Conservation (phyloP, 1,140 invertebrate species). For the Brachionus angularis region DNA sequence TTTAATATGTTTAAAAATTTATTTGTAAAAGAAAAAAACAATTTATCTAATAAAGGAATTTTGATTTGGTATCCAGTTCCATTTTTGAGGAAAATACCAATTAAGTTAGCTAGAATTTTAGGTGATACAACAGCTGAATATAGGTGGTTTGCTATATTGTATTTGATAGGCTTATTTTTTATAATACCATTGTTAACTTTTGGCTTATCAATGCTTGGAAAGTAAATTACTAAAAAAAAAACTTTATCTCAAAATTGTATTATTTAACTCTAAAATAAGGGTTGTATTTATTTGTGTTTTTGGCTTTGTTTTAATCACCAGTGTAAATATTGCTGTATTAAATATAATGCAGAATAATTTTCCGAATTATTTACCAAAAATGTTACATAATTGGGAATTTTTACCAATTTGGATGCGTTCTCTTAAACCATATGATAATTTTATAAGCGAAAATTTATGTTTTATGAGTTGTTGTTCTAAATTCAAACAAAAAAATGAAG, state of each 20-base stretch:
- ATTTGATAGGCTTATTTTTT: slow-evolving; percentile 62
- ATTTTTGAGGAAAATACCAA: slow-evolving; percentile 61
- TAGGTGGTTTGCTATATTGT: slow-evolving; percentile 63
- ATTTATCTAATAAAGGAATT: slow-evolving; percentile 53
- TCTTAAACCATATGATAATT: slow-evolving; percentile 29
- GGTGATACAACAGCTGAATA: slow-evolving; percentile 62
- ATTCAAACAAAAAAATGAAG: not conserved
- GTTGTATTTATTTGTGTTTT: slow-evolving; percentile 2
- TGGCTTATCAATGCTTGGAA: slow-evolving; percentile 54
- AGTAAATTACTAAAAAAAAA: too few species aligned
- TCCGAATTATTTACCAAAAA: slow-evolving; percentile 3
- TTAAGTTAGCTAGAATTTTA: slow-evolving; percentile 61
- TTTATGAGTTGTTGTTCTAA: slow-evolving; percentile 4
- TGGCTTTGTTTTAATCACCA: not conserved
- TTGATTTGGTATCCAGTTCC: slow-evolving; percentile 65
- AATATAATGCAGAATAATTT: not conserved
- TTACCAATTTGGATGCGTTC: slow-evolving; percentile 11
- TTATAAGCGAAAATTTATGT: not conserved
- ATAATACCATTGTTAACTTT: slow-evolving; percentile 60
- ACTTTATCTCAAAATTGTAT: not conserved
- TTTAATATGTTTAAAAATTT: not conserved
- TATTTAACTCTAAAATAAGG: slow-evolving; percentile 1
- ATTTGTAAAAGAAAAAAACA: not conserved
- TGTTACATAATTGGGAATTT: slow-evolving; percentile 1
- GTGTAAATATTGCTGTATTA: not conserved